Conservation (phyloP, 2,113 vertebrate genomes). For the Bungarus multicinctus region DNA sequence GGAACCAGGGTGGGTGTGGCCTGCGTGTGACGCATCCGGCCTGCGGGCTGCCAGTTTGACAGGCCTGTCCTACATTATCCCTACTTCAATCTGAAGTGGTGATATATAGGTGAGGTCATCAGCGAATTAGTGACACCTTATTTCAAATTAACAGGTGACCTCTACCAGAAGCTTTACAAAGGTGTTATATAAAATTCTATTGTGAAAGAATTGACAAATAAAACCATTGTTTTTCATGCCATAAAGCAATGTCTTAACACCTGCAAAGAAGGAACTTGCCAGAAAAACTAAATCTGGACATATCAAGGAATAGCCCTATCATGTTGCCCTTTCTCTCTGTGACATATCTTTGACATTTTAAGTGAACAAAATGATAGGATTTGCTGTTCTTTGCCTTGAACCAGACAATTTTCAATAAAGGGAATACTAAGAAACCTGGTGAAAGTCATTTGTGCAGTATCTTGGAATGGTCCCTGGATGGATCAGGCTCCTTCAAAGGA, state of each 20-base stretch:
- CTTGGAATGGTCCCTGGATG: background rate
- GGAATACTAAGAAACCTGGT: too few relatives aligned
- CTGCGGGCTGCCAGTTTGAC: too few relatives aligned
- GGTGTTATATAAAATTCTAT: background rate
- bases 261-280: background rate
- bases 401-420: background rate
- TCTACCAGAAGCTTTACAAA: background rate
- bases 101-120: background rate
- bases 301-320: background rate
- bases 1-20: too few relatives aligned
- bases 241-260: background rate
- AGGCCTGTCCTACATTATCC: too few relatives aligned
- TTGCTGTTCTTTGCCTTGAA: background rate
- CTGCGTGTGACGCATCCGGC: too few relatives aligned
- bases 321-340: background rate
- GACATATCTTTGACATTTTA: background rate
- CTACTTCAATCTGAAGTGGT: background rate
- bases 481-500: background rate
- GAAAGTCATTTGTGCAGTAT: too few relatives aligned
- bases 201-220: background rate
- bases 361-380: background rate
- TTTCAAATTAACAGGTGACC: background rate
- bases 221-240: background rate
- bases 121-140: background rate
- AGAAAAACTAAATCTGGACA: background rate